Evolutionary conservation across 1,140 invertebrate genomes (phyloP).

Genomic region (Drosophila malerkotliana): DNA sequence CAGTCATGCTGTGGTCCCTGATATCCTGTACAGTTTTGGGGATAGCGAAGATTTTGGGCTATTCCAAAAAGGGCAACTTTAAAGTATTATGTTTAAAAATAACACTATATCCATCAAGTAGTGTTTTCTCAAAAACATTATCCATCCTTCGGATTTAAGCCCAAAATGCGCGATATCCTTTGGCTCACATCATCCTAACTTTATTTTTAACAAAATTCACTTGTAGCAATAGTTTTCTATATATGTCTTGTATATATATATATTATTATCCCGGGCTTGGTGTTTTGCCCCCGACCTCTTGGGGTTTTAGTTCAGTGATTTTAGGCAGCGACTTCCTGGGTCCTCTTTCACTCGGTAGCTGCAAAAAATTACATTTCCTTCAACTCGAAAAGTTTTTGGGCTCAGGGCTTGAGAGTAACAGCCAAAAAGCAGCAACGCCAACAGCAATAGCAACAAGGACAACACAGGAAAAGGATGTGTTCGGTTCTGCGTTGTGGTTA

Average conservation of each 20-base stretch:
- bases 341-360: constrained; percentile 48
- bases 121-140: background rate
- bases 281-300: constrained; percentile 43
- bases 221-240: constrained; percentile 59
- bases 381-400: constrained; percentile 76
- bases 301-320: constrained; percentile 78
- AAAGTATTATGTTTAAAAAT: background rate
- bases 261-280: constrained; percentile 8
- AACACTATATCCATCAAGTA: background rate
- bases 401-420: constrained; percentile 37
- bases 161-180: constrained; percentile 9
- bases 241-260: constrained; percentile 21
- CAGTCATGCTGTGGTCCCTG: constrained; percentile 31
- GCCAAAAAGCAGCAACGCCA: constrained; percentile 11
- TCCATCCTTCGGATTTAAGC: background rate
- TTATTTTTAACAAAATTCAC: constrained; percentile 62
- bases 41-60: background rate
- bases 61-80: background rate
- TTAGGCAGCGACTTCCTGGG: constrained; percentile 71
- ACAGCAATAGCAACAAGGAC: constrained; percentile 43
- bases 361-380: constrained; percentile 80
- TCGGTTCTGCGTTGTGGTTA: constrained; percentile 78
- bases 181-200: background rate
- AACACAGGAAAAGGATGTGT: constrained; percentile 78
- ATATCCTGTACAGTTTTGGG: constrained; percentile 1